phyloP scores from a whole-genome alignment of 2,888 invertebrate genomes.

The Quadroppia sp. region DNA sequence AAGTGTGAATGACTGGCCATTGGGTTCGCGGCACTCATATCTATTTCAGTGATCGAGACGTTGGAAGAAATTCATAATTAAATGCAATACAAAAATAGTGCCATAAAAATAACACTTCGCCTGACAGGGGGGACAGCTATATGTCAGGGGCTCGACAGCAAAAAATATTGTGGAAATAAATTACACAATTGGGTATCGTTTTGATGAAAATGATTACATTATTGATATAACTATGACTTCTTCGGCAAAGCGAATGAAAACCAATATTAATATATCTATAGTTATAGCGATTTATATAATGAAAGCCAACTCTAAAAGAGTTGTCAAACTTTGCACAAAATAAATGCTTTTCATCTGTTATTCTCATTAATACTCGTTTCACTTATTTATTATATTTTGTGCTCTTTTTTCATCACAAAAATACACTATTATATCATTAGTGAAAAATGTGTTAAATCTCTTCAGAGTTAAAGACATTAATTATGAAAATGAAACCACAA shows the following conservation, averaged over 20 bases:
- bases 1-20: too few species aligned
- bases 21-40: too few species aligned
- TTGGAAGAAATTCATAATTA: background rate
- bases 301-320: background rate
- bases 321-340: background rate
- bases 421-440: background rate
- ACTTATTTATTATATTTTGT: background rate
- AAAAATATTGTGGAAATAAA: background rate
- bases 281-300: too few species aligned
- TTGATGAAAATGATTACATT: background rate
- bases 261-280: background rate
- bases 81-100: background rate
- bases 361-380: background rate
- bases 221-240: too few species aligned
- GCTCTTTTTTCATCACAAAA: too few species aligned
- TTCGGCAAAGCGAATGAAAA: too few species aligned
- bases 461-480: background rate
- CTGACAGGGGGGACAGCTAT: background rate
- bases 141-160: background rate
- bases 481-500: too few species aligned
- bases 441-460: constrained; percentile 13
- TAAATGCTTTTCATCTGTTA: background rate
- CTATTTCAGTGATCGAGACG: background rate
- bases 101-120: constrained; percentile 7
- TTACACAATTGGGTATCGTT: constrained; percentile 11